Conservation (phyloP, 2,797 vertebrate genomes). For the Paedocypris micromegethes region DNA sequence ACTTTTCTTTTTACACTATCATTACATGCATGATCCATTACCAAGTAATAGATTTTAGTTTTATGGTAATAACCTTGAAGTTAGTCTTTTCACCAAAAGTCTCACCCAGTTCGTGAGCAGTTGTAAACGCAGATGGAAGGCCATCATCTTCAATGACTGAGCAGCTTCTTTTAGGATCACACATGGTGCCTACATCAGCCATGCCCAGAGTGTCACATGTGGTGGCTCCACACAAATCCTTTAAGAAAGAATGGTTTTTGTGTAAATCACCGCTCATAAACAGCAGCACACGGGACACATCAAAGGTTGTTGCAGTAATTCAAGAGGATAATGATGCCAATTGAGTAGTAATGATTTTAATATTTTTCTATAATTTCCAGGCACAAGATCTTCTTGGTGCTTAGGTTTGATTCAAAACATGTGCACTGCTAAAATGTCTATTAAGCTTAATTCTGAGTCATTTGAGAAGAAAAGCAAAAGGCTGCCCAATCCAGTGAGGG, state of each 20-base stretch:
- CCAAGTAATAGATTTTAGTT: no score
- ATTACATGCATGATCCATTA: no score
- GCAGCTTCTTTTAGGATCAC: constrained; percentile 95
- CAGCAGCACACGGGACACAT: background rate
- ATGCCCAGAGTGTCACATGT: constrained; percentile 97
- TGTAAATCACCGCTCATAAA: constrained; percentile 3
- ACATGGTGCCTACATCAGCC: constrained; percentile 98
- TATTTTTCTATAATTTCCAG: constrained; percentile 1
- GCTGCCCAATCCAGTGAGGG: constrained; percentile 12
- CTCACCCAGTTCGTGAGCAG: constrained; percentile 92
- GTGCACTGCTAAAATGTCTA: background rate
- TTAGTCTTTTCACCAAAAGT: background rate
- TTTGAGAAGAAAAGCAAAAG: constrained; percentile 8
- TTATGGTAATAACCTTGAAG: background rate
- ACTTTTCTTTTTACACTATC: no score
- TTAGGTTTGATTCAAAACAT: background rate
- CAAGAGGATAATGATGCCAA: background rate
- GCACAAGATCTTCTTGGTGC: background rate
- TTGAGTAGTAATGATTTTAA: background rate
- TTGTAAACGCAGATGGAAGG: constrained; percentile 94
- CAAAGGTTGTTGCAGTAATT: background rate
- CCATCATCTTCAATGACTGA: constrained; percentile 97
- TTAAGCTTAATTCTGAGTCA: background rate
- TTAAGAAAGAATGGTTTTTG: constrained; percentile 25
- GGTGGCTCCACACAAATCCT: constrained; percentile 96